Base-by-base conservation (phyloP, 1,140 invertebrate genomes). In the Pseudomyrmex sp. region DNA sequence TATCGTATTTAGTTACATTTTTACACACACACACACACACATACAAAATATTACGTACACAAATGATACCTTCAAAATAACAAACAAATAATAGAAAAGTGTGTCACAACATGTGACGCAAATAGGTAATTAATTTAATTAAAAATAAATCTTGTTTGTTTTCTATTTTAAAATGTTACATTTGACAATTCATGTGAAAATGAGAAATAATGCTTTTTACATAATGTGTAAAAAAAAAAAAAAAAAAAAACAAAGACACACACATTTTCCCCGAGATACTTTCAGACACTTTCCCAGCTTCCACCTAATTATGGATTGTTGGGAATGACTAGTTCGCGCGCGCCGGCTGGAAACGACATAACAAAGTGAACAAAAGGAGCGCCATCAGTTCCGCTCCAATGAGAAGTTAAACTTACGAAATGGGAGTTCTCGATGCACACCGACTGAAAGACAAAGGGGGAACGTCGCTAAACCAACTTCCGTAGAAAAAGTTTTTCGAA, bases 391-490 rank as follows among this genome's bases (percentile, higher is more conserved):
- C 58, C 61, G 26, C 48, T 66, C 54, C 52, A 58, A 68, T 68
- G 35, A 68, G 62, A 79, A 68, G 75, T 79, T 68, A 79, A 79
- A 79, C 75, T 79, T 59, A 13, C 26, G 54, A 62, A 44, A 50
- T 9, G 48, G 46, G 79, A 85, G 54, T 85, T 86, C 59, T 69
- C 20, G 23, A 68, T 79, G 50, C 75, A 35, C 8, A 7, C 63
- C 18, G 48, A 35, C n/a, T 50, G 26, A 68, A 83, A 83, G 83
- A 83, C 66, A 76, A 65, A 83, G 63, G 70, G 48, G 35, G 44
- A 83, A 83, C 56, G 12, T 68, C 59, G 72, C 83, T 86, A 83
- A 86, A 83, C 48, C 80, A 58, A 69, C 83, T 77, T 73, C 68
- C 44, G 10, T 23, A 15, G 18, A 48, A 35, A 87, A 87, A 86